Evolutionary conservation across 2,113 vertebrate species (phyloP).

Genomic region (Nanorana parkeri): DNA sequence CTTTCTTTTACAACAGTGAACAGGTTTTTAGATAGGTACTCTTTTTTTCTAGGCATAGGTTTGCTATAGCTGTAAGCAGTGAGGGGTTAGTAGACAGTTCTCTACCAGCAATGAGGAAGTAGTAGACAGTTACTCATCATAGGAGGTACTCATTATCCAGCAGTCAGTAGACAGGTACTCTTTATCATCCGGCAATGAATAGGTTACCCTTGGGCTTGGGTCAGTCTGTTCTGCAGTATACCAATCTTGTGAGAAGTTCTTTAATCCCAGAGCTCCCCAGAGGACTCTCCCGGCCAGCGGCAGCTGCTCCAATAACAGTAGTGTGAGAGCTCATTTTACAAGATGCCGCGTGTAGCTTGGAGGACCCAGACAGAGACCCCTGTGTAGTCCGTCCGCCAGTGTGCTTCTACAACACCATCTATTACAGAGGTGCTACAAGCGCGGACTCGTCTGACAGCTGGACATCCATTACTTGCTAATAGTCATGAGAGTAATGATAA

Average conservation of each 20-base stretch:
- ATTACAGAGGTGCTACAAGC: neutral
- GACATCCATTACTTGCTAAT: too few relatives aligned
- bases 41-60: too few relatives aligned
- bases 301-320: conserved; percentile 11
- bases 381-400: neutral
- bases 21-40: too few relatives aligned
- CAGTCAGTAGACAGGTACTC: too few relatives aligned
- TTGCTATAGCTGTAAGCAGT: too few relatives aligned
- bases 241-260: conserved; percentile 20
- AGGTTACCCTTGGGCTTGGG: neutral
- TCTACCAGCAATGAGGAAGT: too few relatives aligned
- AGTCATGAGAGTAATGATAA: too few relatives aligned
- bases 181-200: neutral
- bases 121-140: too few relatives aligned
- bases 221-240: neutral
- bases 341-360: conserved; percentile 12
- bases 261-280: conserved; percentile 29
- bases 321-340: conserved; percentile 12
- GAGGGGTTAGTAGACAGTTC: too few relatives aligned
- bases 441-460: neutral
- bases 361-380: neutral
- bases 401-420: neutral
- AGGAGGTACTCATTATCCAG: too few relatives aligned
- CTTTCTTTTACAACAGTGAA: too few relatives aligned
- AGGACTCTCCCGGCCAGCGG: conserved; percentile 1